Conservation (phyloP, 1,140 invertebrate species). For the Drosophila azteca region DNA sequence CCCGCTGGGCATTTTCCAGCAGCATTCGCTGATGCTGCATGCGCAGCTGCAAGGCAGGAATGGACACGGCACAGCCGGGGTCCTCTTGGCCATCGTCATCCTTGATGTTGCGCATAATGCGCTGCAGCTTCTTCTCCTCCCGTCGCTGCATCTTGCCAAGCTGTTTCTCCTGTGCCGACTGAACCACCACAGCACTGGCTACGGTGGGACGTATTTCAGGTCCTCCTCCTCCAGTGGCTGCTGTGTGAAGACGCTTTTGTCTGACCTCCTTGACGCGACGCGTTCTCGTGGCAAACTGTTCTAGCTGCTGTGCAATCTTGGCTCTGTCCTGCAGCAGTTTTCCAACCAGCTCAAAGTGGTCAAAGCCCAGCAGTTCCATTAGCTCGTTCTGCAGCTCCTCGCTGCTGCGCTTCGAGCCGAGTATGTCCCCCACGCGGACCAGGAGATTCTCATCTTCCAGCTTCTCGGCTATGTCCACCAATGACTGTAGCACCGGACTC, state of each 20-base stretch:
- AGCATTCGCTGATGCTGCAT: slow-evolving; percentile 84
- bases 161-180: slow-evolving; percentile 93
- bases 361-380: slow-evolving; percentile 93
- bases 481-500: slow-evolving; percentile 82
- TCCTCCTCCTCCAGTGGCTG: slow-evolving; percentile 12
- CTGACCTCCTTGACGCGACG: slow-evolving; percentile 66
- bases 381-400: slow-evolving; percentile 94
- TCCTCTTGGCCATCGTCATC: slow-evolving; percentile 85
- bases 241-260: slow-evolving; percentile 41
- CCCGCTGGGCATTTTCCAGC: slow-evolving; percentile 73
- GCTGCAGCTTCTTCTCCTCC: slow-evolving; percentile 93
- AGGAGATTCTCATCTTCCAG: slow-evolving; percentile 87
- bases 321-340: slow-evolving; percentile 90
- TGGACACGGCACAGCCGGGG: slow-evolving; percentile 83
- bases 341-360: slow-evolving; percentile 93
- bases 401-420: slow-evolving; percentile 87
- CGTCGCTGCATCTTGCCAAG: slow-evolving; percentile 93
- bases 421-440: slow-evolving; percentile 86
- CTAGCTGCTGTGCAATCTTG: slow-evolving; percentile 85
- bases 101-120: slow-evolving; percentile 85
- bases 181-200: slow-evolving; percentile 87
- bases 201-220: slow-evolving; percentile 65
- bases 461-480: slow-evolving; percentile 62
- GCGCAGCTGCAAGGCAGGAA: slow-evolving; percentile 81
- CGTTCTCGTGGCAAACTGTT: slow-evolving; percentile 73